These are phyloP conservation scores for Rana temporaria DNA, from an alignment of 2,113 vertebrate species.

Conservation along the genomic window DNA sequence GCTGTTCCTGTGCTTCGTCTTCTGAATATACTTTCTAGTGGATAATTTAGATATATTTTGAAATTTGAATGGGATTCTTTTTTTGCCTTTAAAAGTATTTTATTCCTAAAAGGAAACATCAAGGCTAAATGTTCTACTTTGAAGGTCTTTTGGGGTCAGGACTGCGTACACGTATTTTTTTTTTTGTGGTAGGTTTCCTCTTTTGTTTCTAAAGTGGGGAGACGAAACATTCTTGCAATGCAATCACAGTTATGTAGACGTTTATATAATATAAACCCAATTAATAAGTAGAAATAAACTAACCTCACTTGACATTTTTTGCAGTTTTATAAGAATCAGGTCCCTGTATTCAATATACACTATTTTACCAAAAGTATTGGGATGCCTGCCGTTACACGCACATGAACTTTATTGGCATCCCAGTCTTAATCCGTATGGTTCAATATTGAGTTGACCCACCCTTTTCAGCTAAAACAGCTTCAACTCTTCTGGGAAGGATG, in stretches of 20 bases:
- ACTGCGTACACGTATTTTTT: not conserved
- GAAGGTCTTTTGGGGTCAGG: conserved; percentile 31
- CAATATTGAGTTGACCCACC: no score
- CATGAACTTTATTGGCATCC: no score
- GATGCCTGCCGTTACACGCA: no score
- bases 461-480: no score
- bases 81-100: not conserved
- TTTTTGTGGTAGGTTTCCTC: not conserved
- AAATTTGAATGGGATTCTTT: not conserved
- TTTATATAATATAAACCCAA: conserved; percentile 19
- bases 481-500: no score
- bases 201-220: not conserved
- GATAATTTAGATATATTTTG: conserved; percentile 7
- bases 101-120: conserved; percentile 14
- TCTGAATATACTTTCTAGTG: not conserved
- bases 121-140: not conserved
- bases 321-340: not conserved
- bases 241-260: conserved; percentile 6
- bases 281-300: conserved; percentile 6
- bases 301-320: not conserved
- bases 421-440: no score
- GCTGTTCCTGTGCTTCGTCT: not conserved
- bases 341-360: no score
- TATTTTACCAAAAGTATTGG: no score
- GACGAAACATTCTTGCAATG: not conserved